Conservation (phyloP, 2,797 vertebrate genomes). For the Clamator glandarius region DNA sequence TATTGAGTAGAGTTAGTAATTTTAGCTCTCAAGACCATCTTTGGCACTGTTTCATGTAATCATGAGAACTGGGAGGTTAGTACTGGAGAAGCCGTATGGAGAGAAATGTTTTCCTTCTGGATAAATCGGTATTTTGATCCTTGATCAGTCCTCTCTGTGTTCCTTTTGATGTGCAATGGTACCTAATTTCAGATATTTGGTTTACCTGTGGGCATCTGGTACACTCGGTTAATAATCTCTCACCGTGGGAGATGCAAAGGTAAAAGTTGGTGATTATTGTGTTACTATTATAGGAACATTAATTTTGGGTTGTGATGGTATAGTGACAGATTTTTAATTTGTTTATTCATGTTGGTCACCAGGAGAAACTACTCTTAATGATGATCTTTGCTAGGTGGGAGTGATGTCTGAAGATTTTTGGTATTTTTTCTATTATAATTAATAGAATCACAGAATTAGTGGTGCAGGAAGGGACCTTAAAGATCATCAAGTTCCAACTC, state of each 20-base stretch:
- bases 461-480: too few relatives aligned
- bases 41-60: background rate
- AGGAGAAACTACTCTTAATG: background rate
- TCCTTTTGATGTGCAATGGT: background rate
- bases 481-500: too few relatives aligned
- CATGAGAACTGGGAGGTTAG: background rate
- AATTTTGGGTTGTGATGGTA: background rate
- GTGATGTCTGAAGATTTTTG: background rate
- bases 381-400: background rate
- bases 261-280: background rate
- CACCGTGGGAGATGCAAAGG: background rate
- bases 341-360: background rate
- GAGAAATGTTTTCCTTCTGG: background rate
- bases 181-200: background rate
- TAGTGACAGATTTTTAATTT: background rate
- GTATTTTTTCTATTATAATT: background rate
- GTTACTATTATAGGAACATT: background rate
- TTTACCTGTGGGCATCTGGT: background rate
- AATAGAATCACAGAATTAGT: too few relatives aligned
- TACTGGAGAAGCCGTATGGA: background rate
- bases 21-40: background rate
- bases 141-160: accelerated
- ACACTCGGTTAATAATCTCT: background rate
- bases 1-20: background rate
- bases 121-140: background rate